Percentiles rank a stretch among this genome's conserved stretches.
These are phyloP conservation scores for Hipparchia semele DNA, from an alignment of 2,888 invertebrate genomes.

Conservation along the genomic window DNA sequence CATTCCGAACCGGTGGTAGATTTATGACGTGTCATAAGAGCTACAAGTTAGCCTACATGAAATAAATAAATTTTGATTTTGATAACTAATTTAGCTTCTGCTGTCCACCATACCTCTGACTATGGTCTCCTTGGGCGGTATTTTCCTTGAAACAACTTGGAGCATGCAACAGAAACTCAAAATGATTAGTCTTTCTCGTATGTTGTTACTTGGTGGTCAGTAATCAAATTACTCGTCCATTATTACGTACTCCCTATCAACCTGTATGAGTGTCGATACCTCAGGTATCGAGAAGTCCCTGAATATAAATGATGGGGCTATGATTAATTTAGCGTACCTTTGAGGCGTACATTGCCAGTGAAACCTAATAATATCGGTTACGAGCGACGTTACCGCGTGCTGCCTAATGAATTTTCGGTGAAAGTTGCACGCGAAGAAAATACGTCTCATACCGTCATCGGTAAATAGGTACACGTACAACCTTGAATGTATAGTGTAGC, in stretches of 20 bases:
- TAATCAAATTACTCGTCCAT: neutral
- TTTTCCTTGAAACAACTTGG: neutral
- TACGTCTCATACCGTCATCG: conserved; percentile 27
- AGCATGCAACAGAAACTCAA: neutral
- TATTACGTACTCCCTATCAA: neutral
- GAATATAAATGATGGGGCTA: conserved; percentile 6
- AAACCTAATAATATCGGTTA: conserved; percentile 81
- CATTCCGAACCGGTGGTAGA: too few relatives aligned
- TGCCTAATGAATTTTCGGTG: conserved; percentile 79
- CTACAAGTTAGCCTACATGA: too few relatives aligned
- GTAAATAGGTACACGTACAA: conserved; percentile 22
- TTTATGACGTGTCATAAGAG: too few relatives aligned
- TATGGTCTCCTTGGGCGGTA: neutral
- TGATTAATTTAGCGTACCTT: conserved; percentile 21
- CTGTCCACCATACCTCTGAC: too few relatives aligned
- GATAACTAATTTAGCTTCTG: too few relatives aligned
- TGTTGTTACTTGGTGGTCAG: too few relatives aligned
- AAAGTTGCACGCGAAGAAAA: conserved; percentile 54
- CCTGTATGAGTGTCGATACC: neutral
- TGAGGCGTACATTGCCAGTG: conserved; percentile 58
- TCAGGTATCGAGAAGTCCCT: conserved; percentile 11
- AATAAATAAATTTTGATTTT: too few relatives aligned
- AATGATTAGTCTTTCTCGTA: too few relatives aligned
- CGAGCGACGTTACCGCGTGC: conserved; percentile 71
- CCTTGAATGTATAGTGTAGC: conserved; percentile 27